phyloP scores from a whole-genome alignment of 2,888 invertebrate species.

The Euproctis similis region DNA sequence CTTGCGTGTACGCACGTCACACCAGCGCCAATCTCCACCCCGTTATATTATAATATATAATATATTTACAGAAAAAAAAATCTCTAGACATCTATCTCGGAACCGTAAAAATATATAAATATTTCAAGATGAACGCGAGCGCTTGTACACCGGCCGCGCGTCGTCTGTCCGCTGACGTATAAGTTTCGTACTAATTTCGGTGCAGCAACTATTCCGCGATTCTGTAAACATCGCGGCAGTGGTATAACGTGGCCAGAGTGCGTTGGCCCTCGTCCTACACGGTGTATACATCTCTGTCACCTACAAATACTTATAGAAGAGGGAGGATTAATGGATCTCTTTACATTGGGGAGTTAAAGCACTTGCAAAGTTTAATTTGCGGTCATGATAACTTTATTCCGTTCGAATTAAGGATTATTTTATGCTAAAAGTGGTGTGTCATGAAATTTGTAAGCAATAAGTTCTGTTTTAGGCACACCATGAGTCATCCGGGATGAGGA shows the following conservation, averaged over 20 bases:
- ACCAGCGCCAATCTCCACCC: slow-evolving; percentile 37
- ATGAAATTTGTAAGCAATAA: slow-evolving; percentile 53
- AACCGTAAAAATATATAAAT: slow-evolving; percentile 70
- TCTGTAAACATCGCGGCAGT: slow-evolving; percentile 67
- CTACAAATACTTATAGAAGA: slow-evolving; percentile 17
- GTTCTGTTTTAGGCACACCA: slow-evolving; percentile 68
- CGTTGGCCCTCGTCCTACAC: slow-evolving; percentile 34
- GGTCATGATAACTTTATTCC: slow-evolving; percentile 9
- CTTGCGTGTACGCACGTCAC: slow-evolving; percentile 50
- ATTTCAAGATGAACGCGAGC: slow-evolving; percentile 57
- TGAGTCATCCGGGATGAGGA: slow-evolving; percentile 71
- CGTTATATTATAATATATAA: slow-evolving; percentile 64
- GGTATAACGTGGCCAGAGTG: slow-evolving; percentile 45
- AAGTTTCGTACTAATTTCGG: slow-evolving; percentile 72
- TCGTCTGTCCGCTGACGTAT: slow-evolving; percentile 71
- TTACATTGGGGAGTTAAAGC: slow-evolving; percentile 35
- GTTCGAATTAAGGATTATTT: slow-evolving; percentile 21
- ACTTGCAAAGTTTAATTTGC: slow-evolving; percentile 32
- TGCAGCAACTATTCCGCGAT: slow-evolving; percentile 72
- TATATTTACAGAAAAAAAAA: too few species aligned
- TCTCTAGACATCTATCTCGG: slow-evolving; percentile 42
- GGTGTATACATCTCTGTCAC: slow-evolving; percentile 25
- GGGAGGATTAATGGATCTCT: slow-evolving; percentile 36
- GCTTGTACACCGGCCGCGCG: slow-evolving; percentile 40
- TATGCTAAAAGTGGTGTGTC: slow-evolving; percentile 12